Conservation (phyloP, 2,888 invertebrate species). For the Heteromyza rotundicornis region DNA sequence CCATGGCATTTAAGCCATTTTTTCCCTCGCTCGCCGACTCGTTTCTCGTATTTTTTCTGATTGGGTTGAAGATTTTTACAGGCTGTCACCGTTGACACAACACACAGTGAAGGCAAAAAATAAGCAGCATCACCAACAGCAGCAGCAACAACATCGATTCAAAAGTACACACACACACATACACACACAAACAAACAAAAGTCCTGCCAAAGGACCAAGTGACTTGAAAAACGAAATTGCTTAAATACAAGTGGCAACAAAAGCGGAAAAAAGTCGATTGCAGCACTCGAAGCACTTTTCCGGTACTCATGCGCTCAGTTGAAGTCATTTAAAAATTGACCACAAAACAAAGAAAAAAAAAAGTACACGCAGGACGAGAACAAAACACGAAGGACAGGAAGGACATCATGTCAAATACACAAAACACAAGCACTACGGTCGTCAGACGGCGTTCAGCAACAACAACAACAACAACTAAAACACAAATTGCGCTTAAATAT, state of each 20-base stretch:
- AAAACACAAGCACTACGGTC: slow-evolving; percentile 30
- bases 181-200: slow-evolving; percentile 12
- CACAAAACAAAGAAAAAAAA: slow-evolving; percentile 40
- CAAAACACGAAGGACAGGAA: slow-evolving; percentile 10
- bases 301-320: slow-evolving; percentile 36
- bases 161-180: background rate
- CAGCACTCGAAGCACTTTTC: slow-evolving; percentile 22
- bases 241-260: slow-evolving; percentile 33
- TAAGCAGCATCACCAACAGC: background rate
- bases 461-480: background rate
- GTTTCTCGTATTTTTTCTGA: too few relatives aligned
- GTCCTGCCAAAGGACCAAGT: slow-evolving; percentile 49
- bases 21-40: background rate
- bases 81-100: slow-evolving; percentile 22
- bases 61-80: slow-evolving; percentile 6
- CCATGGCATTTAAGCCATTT: slow-evolving; percentile 29
- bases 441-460: background rate
- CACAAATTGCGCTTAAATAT: slow-evolving; percentile 7
- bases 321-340: slow-evolving; percentile 54
- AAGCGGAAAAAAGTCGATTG: slow-evolving; percentile 16
- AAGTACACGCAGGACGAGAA: background rate
- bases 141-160: slow-evolving; percentile 17
- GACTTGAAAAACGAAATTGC: slow-evolving; percentile 20
- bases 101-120: background rate
- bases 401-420: slow-evolving; percentile 6